Evolutionary conservation across 2,888 invertebrate species (phyloP).

Genomic region (Drosophila koepferae): DNA sequence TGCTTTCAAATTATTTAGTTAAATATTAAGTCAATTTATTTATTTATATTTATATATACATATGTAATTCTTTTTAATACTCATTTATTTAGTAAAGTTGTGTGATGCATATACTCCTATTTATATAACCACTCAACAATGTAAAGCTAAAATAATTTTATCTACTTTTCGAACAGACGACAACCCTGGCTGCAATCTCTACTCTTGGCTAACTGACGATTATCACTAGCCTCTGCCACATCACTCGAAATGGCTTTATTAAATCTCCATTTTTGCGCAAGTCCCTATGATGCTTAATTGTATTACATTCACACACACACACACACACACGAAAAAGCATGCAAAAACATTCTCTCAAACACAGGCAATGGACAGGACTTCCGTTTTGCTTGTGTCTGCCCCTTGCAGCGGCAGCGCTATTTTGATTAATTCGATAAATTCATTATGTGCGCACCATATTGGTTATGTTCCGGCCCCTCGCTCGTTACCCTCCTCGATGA

Average conservation of each 20-base stretch:
- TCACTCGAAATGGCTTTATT: slow-evolving; percentile 76
- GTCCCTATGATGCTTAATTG: slow-evolving; percentile 66
- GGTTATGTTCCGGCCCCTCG: slow-evolving; percentile 50
- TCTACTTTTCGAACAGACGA: not conserved
- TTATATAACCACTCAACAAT: not conserved
- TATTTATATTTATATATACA: not conserved
- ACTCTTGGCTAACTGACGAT: slow-evolving; percentile 58
- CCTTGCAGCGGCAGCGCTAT: slow-evolving; percentile 58
- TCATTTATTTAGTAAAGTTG: not conserved
- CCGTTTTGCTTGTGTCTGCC: slow-evolving; percentile 54
- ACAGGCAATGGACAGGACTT: slow-evolving; percentile 29
- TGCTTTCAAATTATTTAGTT: not conserved
- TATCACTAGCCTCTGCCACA: slow-evolving; percentile 46
- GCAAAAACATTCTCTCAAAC: slow-evolving; percentile 13
- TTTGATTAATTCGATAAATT: slow-evolving; percentile 83
- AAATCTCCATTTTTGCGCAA: slow-evolving; percentile 75
- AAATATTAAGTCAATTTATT: not conserved
- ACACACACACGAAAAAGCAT: slow-evolving; percentile 12
- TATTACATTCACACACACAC: slow-evolving; percentile 60
- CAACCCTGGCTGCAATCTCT: slow-evolving; percentile 33
- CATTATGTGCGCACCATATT: slow-evolving; percentile 81
- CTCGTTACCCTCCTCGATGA: not conserved
- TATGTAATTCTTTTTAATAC: not conserved
- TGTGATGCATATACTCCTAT: not conserved
- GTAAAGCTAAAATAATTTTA: not conserved